phyloP scores from a whole-genome alignment of 2,797 vertebrate genomes.

The Hybognathus amarus region DNA sequence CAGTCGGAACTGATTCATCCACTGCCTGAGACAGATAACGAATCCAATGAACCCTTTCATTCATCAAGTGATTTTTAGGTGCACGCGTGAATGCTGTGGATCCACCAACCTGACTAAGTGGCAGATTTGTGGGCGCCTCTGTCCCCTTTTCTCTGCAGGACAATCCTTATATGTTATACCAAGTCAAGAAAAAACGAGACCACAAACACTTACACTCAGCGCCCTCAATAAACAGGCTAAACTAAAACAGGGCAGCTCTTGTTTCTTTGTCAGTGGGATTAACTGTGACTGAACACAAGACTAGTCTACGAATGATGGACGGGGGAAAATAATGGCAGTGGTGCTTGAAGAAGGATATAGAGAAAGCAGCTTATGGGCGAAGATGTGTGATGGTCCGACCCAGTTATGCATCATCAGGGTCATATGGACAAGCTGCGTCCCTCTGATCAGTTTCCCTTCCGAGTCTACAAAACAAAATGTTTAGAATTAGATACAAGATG shows the following conservation, averaged over 20 bases:
- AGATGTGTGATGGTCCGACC: conserved; percentile 86
- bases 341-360: conserved; percentile 83
- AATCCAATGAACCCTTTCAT: neutral
- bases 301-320: conserved; percentile 11
- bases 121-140: conserved; percentile 81
- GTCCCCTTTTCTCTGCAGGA: conserved; percentile 71
- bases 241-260: conserved; percentile 68
- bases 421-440: conserved; percentile 86
- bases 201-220: conserved; percentile 43
- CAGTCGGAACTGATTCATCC: conserved; percentile 84
- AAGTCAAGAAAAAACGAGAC: conserved; percentile 66
- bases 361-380: conserved; percentile 83
- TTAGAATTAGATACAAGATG: neutral
- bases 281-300: conserved; percentile 47
- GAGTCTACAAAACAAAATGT: conserved; percentile 73
- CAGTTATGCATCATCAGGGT: conserved; percentile 91
- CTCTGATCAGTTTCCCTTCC: conserved; percentile 79
- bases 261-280: conserved; percentile 70
- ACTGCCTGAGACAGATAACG: conserved; percentile 77
- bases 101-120: conserved; percentile 85
- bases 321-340: neutral
- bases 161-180: conserved; percentile 83
- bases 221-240: conserved; percentile 40
- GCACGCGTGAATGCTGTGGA: neutral
- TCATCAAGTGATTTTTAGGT: neutral